Conservation (phyloP, 2,113 vertebrate genomes). For the Callipepla californica region DNA sequence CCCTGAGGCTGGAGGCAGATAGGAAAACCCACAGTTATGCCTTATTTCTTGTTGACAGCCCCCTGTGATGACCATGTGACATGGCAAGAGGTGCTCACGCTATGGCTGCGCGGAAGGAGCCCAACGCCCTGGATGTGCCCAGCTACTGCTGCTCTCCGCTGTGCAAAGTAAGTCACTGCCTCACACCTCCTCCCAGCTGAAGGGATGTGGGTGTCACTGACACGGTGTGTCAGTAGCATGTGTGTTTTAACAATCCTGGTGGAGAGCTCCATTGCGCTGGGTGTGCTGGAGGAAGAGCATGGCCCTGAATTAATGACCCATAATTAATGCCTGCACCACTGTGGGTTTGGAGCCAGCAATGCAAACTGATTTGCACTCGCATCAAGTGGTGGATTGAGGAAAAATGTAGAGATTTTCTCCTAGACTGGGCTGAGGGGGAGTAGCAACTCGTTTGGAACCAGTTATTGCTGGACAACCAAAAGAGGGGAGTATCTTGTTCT, state of each 20-base stretch:
- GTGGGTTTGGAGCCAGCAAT: neutral
- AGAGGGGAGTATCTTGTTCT: neutral
- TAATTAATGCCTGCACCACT: neutral
- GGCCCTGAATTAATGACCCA: neutral
- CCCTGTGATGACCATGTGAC: slow-evolving; percentile 34
- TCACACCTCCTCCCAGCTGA: neutral
- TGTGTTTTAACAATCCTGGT: neutral
- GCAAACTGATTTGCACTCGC: neutral
- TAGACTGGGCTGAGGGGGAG: too few relatives aligned
- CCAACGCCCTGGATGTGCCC: neutral
- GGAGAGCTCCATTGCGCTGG: neutral
- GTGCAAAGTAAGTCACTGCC: slow-evolving; percentile 24
- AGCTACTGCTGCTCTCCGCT: neutral
- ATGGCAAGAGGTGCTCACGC: neutral
- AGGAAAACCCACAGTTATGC: neutral
- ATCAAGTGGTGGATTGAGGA: neutral
- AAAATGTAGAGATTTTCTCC: neutral
- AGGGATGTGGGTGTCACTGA: neutral
- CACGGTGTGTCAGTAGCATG: rapidly evolving
- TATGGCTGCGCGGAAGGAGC: slow-evolving; percentile 31
- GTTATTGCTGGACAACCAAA: neutral
- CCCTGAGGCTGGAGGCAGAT: neutral
- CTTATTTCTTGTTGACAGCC: slow-evolving; percentile 23
- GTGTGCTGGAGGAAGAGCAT: neutral
- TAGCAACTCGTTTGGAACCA: neutral